These are phyloP conservation scores for Leucophenga varia DNA, from an alignment of 1,140 invertebrate species.

Conservation along the genomic window DNA sequence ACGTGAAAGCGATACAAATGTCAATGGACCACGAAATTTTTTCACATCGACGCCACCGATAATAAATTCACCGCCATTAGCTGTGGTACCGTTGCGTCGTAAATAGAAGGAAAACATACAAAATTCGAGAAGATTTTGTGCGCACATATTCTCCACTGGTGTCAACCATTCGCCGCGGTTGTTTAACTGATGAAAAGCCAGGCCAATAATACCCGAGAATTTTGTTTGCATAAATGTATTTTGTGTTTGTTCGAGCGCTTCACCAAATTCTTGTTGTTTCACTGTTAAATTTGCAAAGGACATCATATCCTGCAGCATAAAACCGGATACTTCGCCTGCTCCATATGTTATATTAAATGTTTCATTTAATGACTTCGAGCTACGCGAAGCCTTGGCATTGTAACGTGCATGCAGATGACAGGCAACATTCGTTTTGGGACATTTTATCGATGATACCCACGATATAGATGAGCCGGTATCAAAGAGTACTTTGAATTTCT, in stretches of 20 bases:
- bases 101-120: constrained; percentile 95
- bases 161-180: too few relatives aligned
- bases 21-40: constrained; percentile 16
- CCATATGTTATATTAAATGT: constrained; percentile 24
- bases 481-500: constrained; percentile 59
- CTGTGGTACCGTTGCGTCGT: constrained; percentile 56
- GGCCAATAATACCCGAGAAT: constrained; percentile 93
- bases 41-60: constrained; percentile 24
- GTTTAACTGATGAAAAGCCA: constrained; percentile 84
- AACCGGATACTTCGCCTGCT: constrained; percentile 20
- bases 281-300: constrained; percentile 65
- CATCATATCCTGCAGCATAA: constrained; percentile 22
- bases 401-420: constrained; percentile 27
- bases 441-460: constrained; percentile 32
- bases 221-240: constrained; percentile 89
- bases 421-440: constrained; percentile 19
- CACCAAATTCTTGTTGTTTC: constrained; percentile 87
- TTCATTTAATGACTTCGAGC: constrained; percentile 16
- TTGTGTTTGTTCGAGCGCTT: constrained; percentile 88
- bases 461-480: constrained; percentile 29
- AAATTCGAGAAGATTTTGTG: constrained; percentile 72
- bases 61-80: constrained; percentile 21
- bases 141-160: constrained; percentile 88
- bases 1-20: constrained; percentile 27
- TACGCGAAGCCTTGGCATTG: constrained; percentile 16